Evolutionary conservation across 2,888 invertebrate species (phyloP).

Genomic region (Lithodes maja): DNA sequence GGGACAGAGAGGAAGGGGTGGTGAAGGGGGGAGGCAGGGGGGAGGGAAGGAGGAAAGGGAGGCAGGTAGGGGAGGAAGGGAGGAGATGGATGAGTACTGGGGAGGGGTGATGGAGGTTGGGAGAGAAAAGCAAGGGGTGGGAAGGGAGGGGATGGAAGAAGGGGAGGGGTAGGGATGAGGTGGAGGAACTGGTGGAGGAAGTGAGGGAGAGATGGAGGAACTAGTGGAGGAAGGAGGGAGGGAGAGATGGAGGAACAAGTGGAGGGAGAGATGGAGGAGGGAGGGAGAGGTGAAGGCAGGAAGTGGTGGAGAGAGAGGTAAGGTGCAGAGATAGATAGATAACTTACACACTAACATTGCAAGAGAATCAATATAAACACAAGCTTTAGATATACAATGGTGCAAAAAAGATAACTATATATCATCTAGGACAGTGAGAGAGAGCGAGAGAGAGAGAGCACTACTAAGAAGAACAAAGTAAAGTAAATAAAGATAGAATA

Average conservation of each 20-base stretch:
- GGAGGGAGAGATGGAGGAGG: background rate
- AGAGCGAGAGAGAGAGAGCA: too few species aligned
- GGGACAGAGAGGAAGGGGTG: background rate
- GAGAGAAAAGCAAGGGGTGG: background rate
- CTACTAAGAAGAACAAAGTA: too few species aligned
- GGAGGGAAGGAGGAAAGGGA: background rate
- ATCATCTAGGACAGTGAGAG: too few species aligned
- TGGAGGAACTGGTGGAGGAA: background rate
- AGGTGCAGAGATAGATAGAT: background rate
- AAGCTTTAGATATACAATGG: too few species aligned
- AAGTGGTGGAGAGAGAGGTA: background rate
- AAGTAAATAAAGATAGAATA: too few species aligned
- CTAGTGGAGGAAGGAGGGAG: background rate
- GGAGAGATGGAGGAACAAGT: background rate
- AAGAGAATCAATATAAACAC: too few species aligned
- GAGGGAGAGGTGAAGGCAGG: background rate
- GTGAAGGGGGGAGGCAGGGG: too few species aligned
- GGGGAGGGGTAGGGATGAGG: background rate
- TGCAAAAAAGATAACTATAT: too few species aligned
- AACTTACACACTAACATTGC: too few species aligned
- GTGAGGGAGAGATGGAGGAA: background rate
- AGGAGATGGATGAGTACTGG: background rate
- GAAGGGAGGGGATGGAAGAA: background rate
- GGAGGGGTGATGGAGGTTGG: background rate
- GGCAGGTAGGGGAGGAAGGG: background rate